Conservation (phyloP, 2,113 vertebrate genomes). For the Gambusia holbrooki region DNA sequence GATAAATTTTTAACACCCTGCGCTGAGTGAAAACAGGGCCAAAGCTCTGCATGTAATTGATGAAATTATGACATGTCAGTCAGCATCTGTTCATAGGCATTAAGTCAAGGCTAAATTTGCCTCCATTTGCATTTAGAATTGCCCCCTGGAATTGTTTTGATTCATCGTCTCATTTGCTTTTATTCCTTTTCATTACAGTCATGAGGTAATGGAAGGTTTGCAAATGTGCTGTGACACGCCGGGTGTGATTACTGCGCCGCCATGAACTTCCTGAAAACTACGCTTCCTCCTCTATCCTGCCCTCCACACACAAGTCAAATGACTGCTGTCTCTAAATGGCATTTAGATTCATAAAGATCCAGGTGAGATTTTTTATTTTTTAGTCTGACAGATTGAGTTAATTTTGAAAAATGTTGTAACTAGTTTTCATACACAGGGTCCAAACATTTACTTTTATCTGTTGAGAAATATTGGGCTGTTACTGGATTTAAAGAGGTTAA, state of each 20-base stretch:
- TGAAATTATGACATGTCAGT: conserved; percentile 8
- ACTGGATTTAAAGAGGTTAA: no score
- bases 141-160: conserved; percentile 30
- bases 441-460: no score
- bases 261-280: conserved; percentile 26
- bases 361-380: background rate
- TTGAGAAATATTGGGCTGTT: no score
- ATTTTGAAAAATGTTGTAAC: no score
- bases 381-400: no score
- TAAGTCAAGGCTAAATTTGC: conserved; percentile 4
- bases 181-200: conserved; percentile 37
- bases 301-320: background rate
- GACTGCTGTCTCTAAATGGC: conserved; percentile 13
- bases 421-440: no score
- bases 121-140: conserved; percentile 23
- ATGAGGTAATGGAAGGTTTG: conserved; percentile 31
- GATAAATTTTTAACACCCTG: no score
- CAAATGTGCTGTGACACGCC: conserved; percentile 32
- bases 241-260: conserved; percentile 12
- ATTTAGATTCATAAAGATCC: background rate
- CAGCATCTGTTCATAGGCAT: conserved; percentile 17
- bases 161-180: conserved; percentile 47
- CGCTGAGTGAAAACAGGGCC: no score
- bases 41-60: no score
- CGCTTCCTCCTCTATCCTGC: background rate